Percentiles rank a stretch among this genome's conserved stretches.
phyloP scores from a whole-genome alignment of 2,888 invertebrate genomes.

The Morpho helenor region DNA sequence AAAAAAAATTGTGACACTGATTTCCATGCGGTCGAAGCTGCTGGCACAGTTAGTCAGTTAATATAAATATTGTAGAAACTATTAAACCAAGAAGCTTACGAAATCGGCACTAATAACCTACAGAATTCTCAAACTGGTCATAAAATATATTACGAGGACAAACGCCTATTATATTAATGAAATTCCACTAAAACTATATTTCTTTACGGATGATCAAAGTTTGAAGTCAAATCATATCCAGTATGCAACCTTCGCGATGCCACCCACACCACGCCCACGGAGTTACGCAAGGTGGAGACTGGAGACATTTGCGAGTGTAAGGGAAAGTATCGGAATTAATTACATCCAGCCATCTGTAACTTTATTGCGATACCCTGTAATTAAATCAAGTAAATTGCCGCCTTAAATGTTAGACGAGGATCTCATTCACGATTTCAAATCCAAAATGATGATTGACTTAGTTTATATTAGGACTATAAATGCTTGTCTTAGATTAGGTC shows the following conservation, averaged over 20 bases:
- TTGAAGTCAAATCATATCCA: constrained; percentile 15
- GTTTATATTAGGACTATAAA: not conserved
- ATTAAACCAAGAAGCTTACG: not conserved
- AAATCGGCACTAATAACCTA: constrained; percentile 1
- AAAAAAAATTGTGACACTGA: too few species aligned
- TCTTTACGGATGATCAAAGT: constrained; percentile 22
- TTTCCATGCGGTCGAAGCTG: too few species aligned
- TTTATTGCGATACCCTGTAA: constrained; percentile 8
- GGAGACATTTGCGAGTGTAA: constrained; percentile 28
- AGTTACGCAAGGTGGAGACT: constrained; percentile 25
- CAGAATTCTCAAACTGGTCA: not conserved
- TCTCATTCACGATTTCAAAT: not conserved
- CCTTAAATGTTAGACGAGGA: constrained; percentile 5
- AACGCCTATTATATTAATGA: constrained; percentile 8
- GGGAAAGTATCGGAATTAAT: constrained; percentile 33
- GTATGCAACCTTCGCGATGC: constrained; percentile 29
- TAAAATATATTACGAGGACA: constrained; percentile 6
- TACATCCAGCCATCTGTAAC: constrained; percentile 21
- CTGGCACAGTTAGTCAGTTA: too few species aligned
- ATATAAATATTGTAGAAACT: too few species aligned
- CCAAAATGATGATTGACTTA: not conserved
- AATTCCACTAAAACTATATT: constrained; percentile 14
- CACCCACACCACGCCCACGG: constrained; percentile 37
- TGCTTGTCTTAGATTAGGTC: not conserved
- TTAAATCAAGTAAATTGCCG: constrained; percentile 4